Base-by-base conservation (phyloP, 2,797 vertebrate genomes). In the Oryzias sinensis region DNA sequence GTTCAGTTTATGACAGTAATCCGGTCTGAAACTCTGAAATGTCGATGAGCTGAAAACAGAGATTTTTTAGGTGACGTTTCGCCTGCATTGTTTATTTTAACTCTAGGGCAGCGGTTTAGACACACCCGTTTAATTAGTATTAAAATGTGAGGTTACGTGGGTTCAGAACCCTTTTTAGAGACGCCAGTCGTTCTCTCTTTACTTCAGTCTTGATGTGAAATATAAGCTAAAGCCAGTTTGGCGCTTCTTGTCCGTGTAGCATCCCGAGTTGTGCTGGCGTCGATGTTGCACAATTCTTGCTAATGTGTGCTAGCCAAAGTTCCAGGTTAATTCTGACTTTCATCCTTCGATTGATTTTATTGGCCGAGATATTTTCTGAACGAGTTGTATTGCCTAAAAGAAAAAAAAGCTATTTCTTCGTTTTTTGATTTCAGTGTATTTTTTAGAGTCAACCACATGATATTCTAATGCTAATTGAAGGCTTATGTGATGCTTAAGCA, bases 241-340 rank as follows among this genome's bases (percentile, higher is more conserved):
- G 40, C 52, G 51, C 16, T 22, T 22, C 20, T 8, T 47, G 37
- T 17, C 56, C 15, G 29, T 17, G 46, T 53, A 58, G 53, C 72
- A 55, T 69, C 25, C 20, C 37, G 14, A 55, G 62, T 40, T 69
- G 56, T 24, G 16, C 63, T 49, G 14, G 42, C 63, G 54, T 53
- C 43, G 49, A 59, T 56, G 14, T 59, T 66, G 55, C 51, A 53
- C 42, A 57, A 62, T 43, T 60, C 11, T 2, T 41, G 68, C 71
- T 74, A 70, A 70, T 14, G 43, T 55, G 69, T 70, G 20, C 20
- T 62, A 71, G 59, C 72, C 64, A 65, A 74, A 85, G 80, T 87
- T 84, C 53, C 74, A 63, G 61, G 69, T 78, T 59, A 75, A 66
- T 68, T 22, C 56, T 25, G 37, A 70, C 45, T 69, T 62, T 11